Base-by-base conservation (phyloP, 2,113 vertebrate species). In the Pseudolaguvia tuberculata region DNA sequence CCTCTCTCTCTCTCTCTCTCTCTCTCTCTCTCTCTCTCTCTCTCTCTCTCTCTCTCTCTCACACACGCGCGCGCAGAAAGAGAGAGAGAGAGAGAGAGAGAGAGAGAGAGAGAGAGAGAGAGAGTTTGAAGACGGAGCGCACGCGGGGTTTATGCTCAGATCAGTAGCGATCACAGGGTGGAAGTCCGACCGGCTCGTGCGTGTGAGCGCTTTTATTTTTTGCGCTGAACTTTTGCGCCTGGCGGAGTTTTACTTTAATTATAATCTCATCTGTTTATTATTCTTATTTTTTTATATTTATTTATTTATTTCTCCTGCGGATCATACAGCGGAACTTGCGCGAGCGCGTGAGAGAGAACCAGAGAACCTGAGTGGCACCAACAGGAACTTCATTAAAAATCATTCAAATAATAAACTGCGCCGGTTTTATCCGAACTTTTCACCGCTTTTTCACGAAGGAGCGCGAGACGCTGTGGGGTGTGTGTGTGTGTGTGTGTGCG, bases 91-190 rank as follows among this genome's bases (percentile, higher is more conserved):
- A 50, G 45, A 27, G 63, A 48, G 63, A 18, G 23, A 50, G 45
- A 27, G 63, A n/a, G n/a, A 18, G 11, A 58, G 13, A 63, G 62
- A 45, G 62, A 47, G 42, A 48, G 63, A 48, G 63, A 18, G 23
- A 50, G 45, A 27, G 63, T 27, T 10, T 20, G 45, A 50, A 50
- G 23, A 50, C 63, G 10, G 63, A 48, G 15, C 63, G 45, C 63
- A 5, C 63, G 21, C 62, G 63, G 45, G 63, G 45, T 67, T 67
- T 50, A 1, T 29, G 17, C 63, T 67, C 63, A 67, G 63, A 50
- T 23, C 62, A 7, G 39, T 15, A 17, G 63, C 15, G 23, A 15
- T 45, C 45, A 67, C 23, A 11, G 23, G 45, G 45, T 50, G 63
- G 62, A 42, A 21, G 59, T 42, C 8, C 0, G 20, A 21, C n/a